phyloP scores from a whole-genome alignment of 2,113 vertebrate genomes.

The Tyto alba region DNA sequence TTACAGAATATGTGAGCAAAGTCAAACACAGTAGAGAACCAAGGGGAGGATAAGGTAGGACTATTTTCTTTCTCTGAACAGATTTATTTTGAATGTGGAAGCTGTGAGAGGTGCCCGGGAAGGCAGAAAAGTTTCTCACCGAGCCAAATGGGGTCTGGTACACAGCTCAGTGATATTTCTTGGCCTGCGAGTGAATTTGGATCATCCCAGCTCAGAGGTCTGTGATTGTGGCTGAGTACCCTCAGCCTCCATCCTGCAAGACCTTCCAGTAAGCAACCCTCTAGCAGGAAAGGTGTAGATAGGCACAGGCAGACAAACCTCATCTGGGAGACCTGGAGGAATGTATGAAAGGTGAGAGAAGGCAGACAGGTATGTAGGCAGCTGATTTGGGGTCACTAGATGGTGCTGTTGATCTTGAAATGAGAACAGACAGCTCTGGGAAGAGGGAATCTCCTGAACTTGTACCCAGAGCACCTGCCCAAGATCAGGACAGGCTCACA shows the following conservation, averaged over 20 bases:
- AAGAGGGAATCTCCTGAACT: background rate
- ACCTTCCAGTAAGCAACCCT: background rate
- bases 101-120: background rate
- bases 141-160: background rate
- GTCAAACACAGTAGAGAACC: background rate
- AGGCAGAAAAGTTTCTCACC: background rate
- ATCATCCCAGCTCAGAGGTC: background rate
- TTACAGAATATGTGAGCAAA: background rate
- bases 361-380: background rate
- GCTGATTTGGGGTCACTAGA: slow-evolving; percentile 4
- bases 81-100: background rate
- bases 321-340: background rate
- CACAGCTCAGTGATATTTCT: background rate
- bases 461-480: background rate
- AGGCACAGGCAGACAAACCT: background rate
- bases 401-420: slow-evolving; percentile 39
- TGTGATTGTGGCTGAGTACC: background rate
- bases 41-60: background rate
- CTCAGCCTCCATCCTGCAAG: background rate
- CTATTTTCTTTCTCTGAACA: background rate
- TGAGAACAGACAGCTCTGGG: background rate
- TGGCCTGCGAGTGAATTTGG: background rate
- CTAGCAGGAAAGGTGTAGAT: background rate
- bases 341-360: fast-evolving
- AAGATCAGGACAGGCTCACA: background rate